Percentiles rank a stretch among this genome's conserved stretches.
Evolutionary conservation across 2,113 vertebrate genomes (phyloP).

Genomic region (Antigone vipio): DNA sequence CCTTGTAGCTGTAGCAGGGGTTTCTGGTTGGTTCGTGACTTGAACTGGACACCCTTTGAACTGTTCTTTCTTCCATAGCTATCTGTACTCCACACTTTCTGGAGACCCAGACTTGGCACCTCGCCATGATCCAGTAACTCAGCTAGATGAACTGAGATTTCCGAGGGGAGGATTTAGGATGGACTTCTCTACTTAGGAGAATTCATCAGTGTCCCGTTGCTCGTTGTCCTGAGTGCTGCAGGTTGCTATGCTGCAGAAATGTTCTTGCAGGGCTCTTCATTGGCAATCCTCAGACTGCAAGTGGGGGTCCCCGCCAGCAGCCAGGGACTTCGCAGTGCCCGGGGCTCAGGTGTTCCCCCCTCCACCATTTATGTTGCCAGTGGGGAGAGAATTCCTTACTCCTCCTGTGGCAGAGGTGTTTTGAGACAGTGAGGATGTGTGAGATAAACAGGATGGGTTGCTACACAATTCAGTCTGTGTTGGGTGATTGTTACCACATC

Average conservation of each 20-base stretch:
- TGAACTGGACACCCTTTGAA: background rate
- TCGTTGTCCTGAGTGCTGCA: rapidly evolving
- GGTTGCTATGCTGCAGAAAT: background rate
- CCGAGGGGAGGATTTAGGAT: background rate
- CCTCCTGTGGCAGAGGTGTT: background rate
- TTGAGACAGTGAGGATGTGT: background rate
- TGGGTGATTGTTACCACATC: background rate
- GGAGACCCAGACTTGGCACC: background rate
- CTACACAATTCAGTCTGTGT: background rate
- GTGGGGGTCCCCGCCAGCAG: background rate
- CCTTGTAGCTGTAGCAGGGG: background rate
- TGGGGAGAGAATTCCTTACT: background rate
- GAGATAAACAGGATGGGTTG: background rate
- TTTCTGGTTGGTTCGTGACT: background rate
- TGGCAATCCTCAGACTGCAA: background rate
- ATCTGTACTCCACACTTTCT: background rate
- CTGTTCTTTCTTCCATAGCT: background rate
- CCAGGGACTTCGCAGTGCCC: background rate
- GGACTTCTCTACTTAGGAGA: background rate
- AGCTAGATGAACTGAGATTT: background rate
- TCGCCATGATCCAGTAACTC: background rate
- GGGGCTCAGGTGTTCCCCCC: background rate
- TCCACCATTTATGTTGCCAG: background rate
- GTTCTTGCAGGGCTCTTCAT: background rate
- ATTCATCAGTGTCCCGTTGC: rapidly evolving